Evolutionary conservation across 2,113 vertebrate species (phyloP).

Genomic region (Oryzias melastigma): DNA sequence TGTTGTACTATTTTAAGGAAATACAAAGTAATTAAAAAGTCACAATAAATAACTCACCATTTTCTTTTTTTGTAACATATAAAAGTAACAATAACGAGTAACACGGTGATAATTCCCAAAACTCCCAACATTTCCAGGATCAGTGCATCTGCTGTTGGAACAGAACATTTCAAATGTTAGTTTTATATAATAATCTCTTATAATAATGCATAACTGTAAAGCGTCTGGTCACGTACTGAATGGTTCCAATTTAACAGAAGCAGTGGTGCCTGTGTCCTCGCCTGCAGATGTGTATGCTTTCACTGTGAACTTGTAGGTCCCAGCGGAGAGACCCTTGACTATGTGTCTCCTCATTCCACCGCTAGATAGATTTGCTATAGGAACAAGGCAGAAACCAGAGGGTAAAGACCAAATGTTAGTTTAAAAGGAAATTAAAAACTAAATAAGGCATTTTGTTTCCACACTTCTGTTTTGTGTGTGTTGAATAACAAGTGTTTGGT

Average conservation of each 20-base stretch:
- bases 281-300: constrained; percentile 77
- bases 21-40: constrained; percentile 3
- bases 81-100: constrained; percentile 60
- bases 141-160: constrained; percentile 63
- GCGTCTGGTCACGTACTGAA: constrained; percentile 51
- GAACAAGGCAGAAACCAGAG: background rate
- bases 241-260: constrained; percentile 58
- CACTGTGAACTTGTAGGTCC: constrained; percentile 74
- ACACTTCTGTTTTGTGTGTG: background rate
- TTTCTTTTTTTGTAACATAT: constrained; percentile 79
- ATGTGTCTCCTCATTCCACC: constrained; percentile 44
- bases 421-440: background rate
- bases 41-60: constrained; percentile 58
- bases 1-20: background rate
- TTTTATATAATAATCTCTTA: background rate
- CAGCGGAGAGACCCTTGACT: constrained; percentile 53
- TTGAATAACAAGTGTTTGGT: background rate
- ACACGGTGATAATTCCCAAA: constrained; percentile 59
- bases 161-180: background rate
- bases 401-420: background rate
- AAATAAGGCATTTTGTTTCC: background rate
- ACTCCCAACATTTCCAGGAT: constrained; percentile 74
- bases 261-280: constrained; percentile 59
- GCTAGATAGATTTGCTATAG: constrained; percentile 66
- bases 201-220: background rate